phyloP scores from a whole-genome alignment of 2,888 invertebrate genomes.

The Cryptus armator region DNA sequence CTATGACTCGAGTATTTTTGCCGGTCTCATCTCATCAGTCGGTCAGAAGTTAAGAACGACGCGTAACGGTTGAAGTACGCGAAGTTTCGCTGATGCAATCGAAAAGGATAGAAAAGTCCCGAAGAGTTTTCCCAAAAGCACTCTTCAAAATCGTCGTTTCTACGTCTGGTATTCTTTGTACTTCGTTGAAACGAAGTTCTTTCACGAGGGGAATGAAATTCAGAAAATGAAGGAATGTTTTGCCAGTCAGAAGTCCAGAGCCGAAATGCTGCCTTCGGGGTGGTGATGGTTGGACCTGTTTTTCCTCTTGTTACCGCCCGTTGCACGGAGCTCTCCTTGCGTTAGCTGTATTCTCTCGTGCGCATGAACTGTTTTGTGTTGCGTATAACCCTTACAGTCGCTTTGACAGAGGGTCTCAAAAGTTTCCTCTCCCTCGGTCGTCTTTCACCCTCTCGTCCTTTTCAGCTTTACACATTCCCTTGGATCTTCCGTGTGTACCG shows the following conservation, averaged over 20 bases:
- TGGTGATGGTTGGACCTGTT: neutral
- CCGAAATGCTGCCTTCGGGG: neutral
- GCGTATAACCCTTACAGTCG: constrained; percentile 4
- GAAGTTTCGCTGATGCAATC: neutral
- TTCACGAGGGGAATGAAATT: neutral
- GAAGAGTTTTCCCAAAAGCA: neutral
- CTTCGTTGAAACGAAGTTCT: neutral
- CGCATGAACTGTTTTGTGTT: constrained; percentile 1
- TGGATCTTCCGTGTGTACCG: neutral
- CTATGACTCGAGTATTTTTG: neutral
- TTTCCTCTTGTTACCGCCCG: neutral
- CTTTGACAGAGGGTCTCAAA: constrained; percentile 40
- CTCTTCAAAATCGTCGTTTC: neutral
- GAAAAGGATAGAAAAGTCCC: neutral
- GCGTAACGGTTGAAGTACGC: neutral
- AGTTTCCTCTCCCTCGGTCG: constrained; percentile 33
- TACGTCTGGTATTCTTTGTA: neutral
- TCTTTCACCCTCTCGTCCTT: constrained; percentile 14
- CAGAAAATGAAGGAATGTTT: neutral
- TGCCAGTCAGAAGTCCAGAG: neutral
- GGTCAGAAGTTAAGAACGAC: neutral
- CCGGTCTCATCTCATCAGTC: neutral
- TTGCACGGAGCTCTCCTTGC: neutral
- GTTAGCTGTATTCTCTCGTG: neutral
- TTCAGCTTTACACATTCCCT: constrained; percentile 18